Evolutionary conservation across 2,888 invertebrate species (phyloP), one percentile per base, ranked within the genome.

Genomic region (Drosophila hamatofila): DNA sequence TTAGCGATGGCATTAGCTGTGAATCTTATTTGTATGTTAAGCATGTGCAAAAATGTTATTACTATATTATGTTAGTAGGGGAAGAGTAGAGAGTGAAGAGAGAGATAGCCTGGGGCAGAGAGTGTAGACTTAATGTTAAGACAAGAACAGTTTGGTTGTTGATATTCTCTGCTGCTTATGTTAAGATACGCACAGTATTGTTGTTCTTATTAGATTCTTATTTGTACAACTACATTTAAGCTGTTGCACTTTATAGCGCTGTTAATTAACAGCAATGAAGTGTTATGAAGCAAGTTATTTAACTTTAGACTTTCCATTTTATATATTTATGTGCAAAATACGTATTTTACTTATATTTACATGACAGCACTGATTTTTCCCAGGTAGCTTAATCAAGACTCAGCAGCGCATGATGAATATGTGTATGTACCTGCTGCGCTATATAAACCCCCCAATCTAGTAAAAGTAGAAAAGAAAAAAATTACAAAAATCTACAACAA

Each of bases 321-420:
- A 30, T 3, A 11, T 9, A 30, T 11, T 11, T 30, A 11, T 30
- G 2, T 30, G 30, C 11, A 30, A 30, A 11, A 30, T 30, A 30
- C 30, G 4, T 25, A 46, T 9, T 27, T 48, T 9, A 9, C 25
- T n/a, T 25, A 37, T 44, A 44, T 35, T 33, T 33, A 55, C 21
- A 3, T 37, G 9, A 11, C 23, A 56, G 39, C 27, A 14, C 3
- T n/a, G 12, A 16, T 37, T 52, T 54, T 35, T 14, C 9, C 52
- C 58, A 42, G 54, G 11, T 41, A 37, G 30, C 16, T 57, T 57
- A 30, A 70, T 41, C 41, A 55, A 55, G 42, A 42, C 23, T 16
- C 51, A 30, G 18, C 35, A 39, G 64, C n/a, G 42, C 48, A 51
- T 23, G 51, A 48, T 71, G 25, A 35, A 21, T 46, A 72, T 56